A percentile compares a stretch with the other conserved stretches of the same genome.
phyloP scores from a whole-genome alignment of 2,113 vertebrate genomes.

The Pantherophis guttatus region DNA sequence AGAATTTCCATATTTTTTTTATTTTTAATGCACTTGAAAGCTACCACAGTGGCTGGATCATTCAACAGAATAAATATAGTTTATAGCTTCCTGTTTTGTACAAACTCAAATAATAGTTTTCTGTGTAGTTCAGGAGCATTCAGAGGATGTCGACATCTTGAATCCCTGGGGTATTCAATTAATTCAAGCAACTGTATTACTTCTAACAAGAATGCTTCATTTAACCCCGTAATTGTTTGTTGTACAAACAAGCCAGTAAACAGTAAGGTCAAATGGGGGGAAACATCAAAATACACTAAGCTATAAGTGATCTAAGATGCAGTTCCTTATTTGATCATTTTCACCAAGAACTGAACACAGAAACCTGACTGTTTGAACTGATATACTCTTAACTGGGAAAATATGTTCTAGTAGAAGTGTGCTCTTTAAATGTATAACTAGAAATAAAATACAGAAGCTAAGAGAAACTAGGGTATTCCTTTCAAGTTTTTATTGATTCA shows the following conservation, averaged over 20 bases:
- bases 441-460: neutral
- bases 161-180: neutral
- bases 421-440: neutral
- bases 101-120: neutral
- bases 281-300: neutral
- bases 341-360: neutral
- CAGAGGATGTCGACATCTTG: neutral
- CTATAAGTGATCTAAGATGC: neutral
- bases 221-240: neutral
- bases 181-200: neutral
- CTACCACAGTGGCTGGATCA: neutral
- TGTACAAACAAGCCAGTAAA: neutral
- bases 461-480: neutral
- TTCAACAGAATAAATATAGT: neutral
- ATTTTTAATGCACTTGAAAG: neutral
- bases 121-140: neutral
- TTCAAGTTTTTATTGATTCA: neutral
- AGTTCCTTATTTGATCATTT: neutral
- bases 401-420: neutral
- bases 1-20: neutral
- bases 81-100: neutral
- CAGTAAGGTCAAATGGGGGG: neutral
- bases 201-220: neutral
- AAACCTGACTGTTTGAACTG: neutral
- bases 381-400: neutral